Evolutionary conservation across 2,797 vertebrate genomes (phyloP), one percentile per base, ranked within the genome.

Genomic region (Tragopan temminckii): DNA sequence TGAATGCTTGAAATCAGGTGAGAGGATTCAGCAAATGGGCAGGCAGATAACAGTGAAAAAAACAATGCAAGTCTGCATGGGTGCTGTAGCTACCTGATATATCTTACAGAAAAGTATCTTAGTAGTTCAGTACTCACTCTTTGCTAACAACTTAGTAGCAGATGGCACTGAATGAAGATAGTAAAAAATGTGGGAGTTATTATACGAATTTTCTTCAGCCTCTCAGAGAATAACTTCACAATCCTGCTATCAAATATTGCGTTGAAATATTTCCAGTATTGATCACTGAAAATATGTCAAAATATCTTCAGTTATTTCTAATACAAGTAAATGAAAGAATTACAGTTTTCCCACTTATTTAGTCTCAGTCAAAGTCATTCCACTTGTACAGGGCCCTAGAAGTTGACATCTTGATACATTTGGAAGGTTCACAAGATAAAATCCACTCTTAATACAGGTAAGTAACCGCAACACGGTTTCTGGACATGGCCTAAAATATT

Each of bases 391-490:
- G 3, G 64, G 31, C 4, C 15, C 36, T 33, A 53, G n/a, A 12
- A 64, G 38, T 8, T 42, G 48, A 64, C n/a, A 40, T 5, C 19
- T 18, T 2, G 1, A 53, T 24, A 90, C 70, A 91, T 21, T 4
- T 38, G 10, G 12, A 69, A 70, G 42, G 13, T 55, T 76, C 50
- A 63, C 19, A 79, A 53, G 24, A 64, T 3, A 86, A 79, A 94
- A 70, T n/a, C 55, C 13, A 76, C 10, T 71, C 52, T 24, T n/a
- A 75, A 11, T 48, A 2, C 4, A 69, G 2, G 2, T 0, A 31
- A 10, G n/a, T 6, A 52, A 29, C 48, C 27, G 48, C 18, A 92
- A 21, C 13, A 55, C 8, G 35, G 35, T 10, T 52, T 15, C 24
- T 52, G 25, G 48, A 50, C 14, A 27, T 27, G 15, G 50, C 25